Percentiles rank a stretch among this genome's conserved stretches.
Evolutionary conservation across 2,797 vertebrate species (phyloP).

Genomic region (Hirundo rustica): DNA sequence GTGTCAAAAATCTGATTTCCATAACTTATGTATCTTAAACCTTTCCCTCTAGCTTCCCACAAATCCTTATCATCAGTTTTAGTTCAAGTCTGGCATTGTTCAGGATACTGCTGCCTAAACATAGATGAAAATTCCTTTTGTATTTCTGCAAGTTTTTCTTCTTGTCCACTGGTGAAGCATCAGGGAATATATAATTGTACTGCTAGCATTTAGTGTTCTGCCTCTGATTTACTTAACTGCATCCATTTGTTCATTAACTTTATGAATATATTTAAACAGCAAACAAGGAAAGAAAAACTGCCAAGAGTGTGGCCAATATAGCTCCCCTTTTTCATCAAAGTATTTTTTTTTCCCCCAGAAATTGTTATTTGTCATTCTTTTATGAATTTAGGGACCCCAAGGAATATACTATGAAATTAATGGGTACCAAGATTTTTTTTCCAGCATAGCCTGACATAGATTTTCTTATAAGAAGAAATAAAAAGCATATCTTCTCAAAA

Average conservation of each 20-base stretch:
- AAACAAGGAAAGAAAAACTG: neutral
- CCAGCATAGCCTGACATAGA: neutral
- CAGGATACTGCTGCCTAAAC: neutral
- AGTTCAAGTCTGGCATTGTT: neutral
- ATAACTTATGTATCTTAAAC: neutral
- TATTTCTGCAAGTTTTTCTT: neutral
- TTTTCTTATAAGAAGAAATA: neutral
- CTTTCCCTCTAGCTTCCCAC: neutral
- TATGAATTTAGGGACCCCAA: neutral
- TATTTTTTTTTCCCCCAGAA: neutral
- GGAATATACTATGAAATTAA: neutral
- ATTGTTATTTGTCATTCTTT: neutral
- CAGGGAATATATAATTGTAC: neutral
- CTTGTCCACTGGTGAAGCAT: neutral
- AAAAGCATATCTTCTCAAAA: neutral
- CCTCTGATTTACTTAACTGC: neutral
- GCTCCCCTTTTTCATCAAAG: neutral
- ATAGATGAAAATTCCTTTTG: neutral
- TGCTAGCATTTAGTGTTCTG: neutral
- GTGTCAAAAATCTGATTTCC: neutral
- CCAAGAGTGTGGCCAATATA: neutral
- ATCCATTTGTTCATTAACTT: neutral
- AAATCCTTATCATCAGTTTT: neutral
- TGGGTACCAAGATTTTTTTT: neutral
- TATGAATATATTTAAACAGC: neutral